phyloP scores from a whole-genome alignment of 2,888 invertebrate species.

The Eristalinus sepulchralis region DNA sequence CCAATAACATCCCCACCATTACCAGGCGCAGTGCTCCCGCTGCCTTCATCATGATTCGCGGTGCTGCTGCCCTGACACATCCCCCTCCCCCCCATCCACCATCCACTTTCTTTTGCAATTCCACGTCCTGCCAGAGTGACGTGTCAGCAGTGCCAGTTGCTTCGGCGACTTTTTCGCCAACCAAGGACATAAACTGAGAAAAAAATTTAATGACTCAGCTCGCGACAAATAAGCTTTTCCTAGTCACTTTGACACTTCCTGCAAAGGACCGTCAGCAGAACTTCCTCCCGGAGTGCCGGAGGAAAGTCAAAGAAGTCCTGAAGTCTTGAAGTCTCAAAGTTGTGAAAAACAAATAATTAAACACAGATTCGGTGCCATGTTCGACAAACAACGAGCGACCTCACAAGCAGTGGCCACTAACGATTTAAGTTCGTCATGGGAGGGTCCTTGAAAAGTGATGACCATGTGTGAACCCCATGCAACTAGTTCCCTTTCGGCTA shows the following conservation, averaged over 20 bases:
- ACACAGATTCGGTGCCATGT: constrained; percentile 37
- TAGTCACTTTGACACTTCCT: constrained; percentile 43
- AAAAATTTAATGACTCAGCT: constrained; percentile 53
- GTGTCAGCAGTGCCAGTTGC: constrained; percentile 41
- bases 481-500: constrained; percentile 7
- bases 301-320: neutral
- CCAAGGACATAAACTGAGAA: constrained; percentile 12
- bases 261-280: neutral
- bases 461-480: constrained; percentile 57
- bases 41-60: neutral
- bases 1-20: constrained; percentile 40
- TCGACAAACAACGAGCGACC: constrained; percentile 29
- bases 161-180: constrained; percentile 21
- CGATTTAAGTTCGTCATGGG: constrained; percentile 40
- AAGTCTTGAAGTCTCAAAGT: constrained; percentile 18
- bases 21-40: constrained; percentile 43
- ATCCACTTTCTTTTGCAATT: constrained; percentile 45
- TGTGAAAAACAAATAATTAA: constrained; percentile 65
- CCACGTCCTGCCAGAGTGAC: constrained; percentile 4
- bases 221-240: constrained; percentile 67
- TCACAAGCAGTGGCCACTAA: constrained; percentile 47
- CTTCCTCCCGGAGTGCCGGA: neutral
- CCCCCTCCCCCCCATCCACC: constrained; percentile 15
- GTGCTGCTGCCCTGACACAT: constrained; percentile 53
- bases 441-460: constrained; percentile 61